Percentiles rank a stretch among this genome's conserved stretches.
phyloP scores from a whole-genome alignment of 2,888 invertebrate genomes.

The Nomada flava region DNA sequence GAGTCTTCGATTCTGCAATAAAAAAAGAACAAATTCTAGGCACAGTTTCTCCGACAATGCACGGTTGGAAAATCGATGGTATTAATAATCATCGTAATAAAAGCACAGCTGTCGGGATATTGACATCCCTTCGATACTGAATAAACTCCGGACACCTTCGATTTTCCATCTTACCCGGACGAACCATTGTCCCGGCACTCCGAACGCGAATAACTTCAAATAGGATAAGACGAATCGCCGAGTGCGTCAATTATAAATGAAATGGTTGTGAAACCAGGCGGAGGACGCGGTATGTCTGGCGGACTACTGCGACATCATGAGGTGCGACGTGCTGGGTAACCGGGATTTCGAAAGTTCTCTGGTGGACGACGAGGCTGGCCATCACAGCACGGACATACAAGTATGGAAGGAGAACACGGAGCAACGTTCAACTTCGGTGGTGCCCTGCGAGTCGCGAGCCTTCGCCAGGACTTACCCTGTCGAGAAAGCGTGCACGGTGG shows the following conservation, averaged over 20 bases:
- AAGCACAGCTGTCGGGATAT: too few species aligned
- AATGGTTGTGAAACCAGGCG: constrained; percentile 86
- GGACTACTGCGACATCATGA: constrained; percentile 98
- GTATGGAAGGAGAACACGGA: constrained; percentile 92
- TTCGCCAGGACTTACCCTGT: constrained; percentile 66
- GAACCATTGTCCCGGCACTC: too few species aligned
- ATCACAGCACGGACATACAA: constrained; percentile 91
- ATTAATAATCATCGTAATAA: constrained; percentile 44
- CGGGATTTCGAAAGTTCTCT: constrained; percentile 87
- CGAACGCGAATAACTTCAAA: neutral
- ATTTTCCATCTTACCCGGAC: neutral
- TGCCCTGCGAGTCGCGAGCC: constrained; percentile 76
- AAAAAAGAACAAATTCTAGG: neutral
- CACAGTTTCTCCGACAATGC: too few species aligned
- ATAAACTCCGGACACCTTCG: neutral
- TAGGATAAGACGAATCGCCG: neutral
- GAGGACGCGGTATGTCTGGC: constrained; percentile 97
- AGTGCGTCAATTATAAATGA: constrained; percentile 41
- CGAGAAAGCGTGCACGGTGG: constrained; percentile 61
- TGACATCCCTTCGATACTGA: too few species aligned
- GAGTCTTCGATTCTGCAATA: constrained; percentile 22
- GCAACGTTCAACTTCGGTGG: constrained; percentile 77
- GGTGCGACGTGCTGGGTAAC: constrained; percentile 94
- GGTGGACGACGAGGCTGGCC: constrained; percentile 88
- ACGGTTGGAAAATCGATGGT: neutral